phyloP scores from a whole-genome alignment of 2,888 invertebrate species.

The Melipona beecheii region DNA sequence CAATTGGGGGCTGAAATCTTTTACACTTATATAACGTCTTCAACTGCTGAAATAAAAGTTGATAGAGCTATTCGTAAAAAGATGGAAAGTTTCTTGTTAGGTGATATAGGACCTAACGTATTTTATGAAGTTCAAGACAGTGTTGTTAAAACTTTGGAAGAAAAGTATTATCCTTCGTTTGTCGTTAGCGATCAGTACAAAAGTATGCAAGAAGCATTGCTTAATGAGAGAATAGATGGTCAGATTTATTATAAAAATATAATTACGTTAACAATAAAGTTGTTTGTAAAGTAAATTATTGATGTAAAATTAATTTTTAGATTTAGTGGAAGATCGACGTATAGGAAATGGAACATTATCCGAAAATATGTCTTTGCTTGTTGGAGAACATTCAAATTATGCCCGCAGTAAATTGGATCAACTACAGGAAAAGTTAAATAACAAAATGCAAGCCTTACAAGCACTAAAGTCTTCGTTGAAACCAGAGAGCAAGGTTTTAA shows the following conservation, averaged over 20 bases:
- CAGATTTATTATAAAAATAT: slow-evolving; percentile 22
- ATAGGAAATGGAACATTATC: slow-evolving; percentile 76
- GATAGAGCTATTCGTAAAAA: slow-evolving; percentile 92
- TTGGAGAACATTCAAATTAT: slow-evolving; percentile 93
- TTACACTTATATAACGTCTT: slow-evolving; percentile 93
- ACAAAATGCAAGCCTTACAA: slow-evolving; percentile 92
- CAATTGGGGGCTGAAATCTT: slow-evolving; percentile 96
- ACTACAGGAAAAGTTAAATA: slow-evolving; percentile 92
- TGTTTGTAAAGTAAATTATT: too few species aligned
- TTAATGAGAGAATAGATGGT: slow-evolving; percentile 86
- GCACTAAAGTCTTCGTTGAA: slow-evolving; percentile 93
- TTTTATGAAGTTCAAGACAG: slow-evolving; percentile 94
- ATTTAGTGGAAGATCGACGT: slow-evolving; percentile 77
- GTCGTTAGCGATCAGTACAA: slow-evolving; percentile 94
- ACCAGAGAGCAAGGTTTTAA: slow-evolving; percentile 92
- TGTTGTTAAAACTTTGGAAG: slow-evolving; percentile 91
- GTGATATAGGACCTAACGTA: slow-evolving; percentile 94
- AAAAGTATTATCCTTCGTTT: slow-evolving; percentile 95
- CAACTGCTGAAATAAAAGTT: slow-evolving; percentile 92
- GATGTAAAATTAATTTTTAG: slow-evolving; percentile 58
- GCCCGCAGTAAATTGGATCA: slow-evolving; percentile 93
- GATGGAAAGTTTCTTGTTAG: slow-evolving; percentile 94
- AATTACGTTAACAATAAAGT: not conserved
- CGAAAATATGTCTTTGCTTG: slow-evolving; percentile 85
- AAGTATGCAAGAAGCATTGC: slow-evolving; percentile 88